phyloP scores from a whole-genome alignment of 1,140 invertebrate species.

The Zaprionus lachaisei region DNA sequence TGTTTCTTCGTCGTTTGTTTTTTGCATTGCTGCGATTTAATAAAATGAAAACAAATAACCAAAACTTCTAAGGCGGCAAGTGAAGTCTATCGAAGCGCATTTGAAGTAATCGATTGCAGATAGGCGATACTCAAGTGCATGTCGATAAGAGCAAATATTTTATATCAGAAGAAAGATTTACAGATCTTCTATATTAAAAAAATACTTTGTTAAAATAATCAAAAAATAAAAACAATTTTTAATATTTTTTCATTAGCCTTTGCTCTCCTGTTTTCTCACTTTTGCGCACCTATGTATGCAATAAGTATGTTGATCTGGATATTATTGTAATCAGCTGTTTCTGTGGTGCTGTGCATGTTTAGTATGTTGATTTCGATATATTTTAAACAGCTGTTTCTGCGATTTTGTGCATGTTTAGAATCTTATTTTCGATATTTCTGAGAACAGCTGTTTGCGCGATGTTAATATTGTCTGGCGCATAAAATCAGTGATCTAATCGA shows the following conservation, averaged over 20 bases:
- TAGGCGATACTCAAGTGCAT: background rate
- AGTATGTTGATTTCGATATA: background rate
- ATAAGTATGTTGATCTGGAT: no score
- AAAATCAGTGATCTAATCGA: background rate
- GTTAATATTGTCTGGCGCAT: background rate
- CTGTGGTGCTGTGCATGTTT: background rate
- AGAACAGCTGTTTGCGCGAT: background rate
- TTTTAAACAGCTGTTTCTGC: no score
- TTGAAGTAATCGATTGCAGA: background rate
- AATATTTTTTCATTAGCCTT: no score
- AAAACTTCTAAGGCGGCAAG: conserved; percentile 27
- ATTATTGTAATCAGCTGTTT: no score
- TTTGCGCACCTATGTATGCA: no score
- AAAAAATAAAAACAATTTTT: no score
- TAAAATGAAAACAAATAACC: background rate
- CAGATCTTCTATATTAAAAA: no score
- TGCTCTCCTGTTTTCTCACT: no score
- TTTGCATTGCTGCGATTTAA: conserved; percentile 40
- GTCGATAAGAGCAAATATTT: background rate
- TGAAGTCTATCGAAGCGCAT: background rate
- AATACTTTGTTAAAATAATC: no score
- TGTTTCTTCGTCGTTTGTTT: conserved; percentile 50
- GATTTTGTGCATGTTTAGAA: background rate
- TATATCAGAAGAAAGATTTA: no score
- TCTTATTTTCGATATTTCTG: background rate